A percentile compares a stretch with the other conserved stretches of the same genome.
These are phyloP conservation scores for Pituophis catenifer DNA, from an alignment of 2,113 vertebrate species.

Conservation along the genomic window DNA sequence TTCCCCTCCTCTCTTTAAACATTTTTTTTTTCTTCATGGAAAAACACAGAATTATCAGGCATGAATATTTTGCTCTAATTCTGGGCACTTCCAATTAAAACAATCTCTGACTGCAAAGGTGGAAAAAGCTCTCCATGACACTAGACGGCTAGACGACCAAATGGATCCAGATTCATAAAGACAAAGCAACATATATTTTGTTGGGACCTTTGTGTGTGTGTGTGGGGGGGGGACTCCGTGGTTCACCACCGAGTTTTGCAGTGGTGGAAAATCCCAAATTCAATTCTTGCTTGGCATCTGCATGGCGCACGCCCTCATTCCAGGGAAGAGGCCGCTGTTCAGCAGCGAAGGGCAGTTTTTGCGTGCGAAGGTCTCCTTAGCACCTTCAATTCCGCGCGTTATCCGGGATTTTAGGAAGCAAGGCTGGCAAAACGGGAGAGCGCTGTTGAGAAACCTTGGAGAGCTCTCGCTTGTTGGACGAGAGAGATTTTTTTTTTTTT, in stretches of 20 bases:
- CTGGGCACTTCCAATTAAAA: background rate
- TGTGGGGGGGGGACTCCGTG: too few relatives aligned
- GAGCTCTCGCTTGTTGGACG: background rate
- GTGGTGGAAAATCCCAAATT: background rate
- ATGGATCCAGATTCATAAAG: background rate
- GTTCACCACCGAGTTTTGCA: background rate
- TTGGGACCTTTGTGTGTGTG: background rate
- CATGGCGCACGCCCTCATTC: background rate
- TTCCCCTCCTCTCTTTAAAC: background rate
- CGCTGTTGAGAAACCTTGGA: background rate
- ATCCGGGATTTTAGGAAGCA: background rate
- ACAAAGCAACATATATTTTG: background rate
- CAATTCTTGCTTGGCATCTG: background rate
- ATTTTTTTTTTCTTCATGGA: background rate
- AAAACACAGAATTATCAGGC: background rate
- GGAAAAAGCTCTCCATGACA: background rate
- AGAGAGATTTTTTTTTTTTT: too few relatives aligned
- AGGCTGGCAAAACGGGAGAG: background rate
- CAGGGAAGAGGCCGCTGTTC: too few relatives aligned
- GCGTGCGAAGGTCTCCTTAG: background rate
- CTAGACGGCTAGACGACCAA: background rate
- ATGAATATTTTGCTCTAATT: background rate
- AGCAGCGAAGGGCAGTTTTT: background rate
- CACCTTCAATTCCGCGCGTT: background rate
- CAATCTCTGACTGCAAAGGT: background rate